Base-by-base conservation (phyloP, 2,797 vertebrate species). In the Babyrousa celebensis region DNA sequence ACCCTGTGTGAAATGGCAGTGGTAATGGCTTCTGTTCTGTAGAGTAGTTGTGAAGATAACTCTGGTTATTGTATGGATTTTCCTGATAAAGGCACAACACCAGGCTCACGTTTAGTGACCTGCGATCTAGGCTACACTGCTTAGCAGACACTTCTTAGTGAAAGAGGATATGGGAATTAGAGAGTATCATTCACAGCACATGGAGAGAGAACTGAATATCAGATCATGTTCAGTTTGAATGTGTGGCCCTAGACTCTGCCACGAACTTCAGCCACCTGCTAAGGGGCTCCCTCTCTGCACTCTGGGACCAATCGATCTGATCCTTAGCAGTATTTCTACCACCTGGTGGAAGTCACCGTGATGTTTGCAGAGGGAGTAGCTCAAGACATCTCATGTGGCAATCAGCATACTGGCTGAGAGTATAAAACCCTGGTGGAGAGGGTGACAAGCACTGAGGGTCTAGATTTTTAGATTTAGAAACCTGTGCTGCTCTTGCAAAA, bases 381-480 rank as follows among this genome's bases (percentile, higher is more conserved):
- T 17, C 43, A 48, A 12, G 68, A 62, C 54, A 43, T 32, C 5
- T 89, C 29, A 21, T n/a, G 58, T 29, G 54, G 54, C 20, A 65
- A 21, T 18, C 8, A 27, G 32, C n/a, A 27, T 18, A 29, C 11
- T 83, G 80, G 65, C 67, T 25, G 68, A 67, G 68, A 89, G n/a
- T 43, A 12, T 79, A 17, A 54, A 75, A 32, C 58, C 12, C 5
- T 56, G 23, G 3, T 17, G 12, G 14, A 21, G 25, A 3, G 4
- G 5, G 6, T 21, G 8, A 43, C 48, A 32, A 58, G 12, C 25
- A 10, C 6, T 5, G 29, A 86, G 18, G 4, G 2, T 83, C 75
- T 77, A 20, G 36, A 23, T 15, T 70, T 75, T 75, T n/a, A 58
- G 12, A 36, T 87, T 95, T 93, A 85, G 56, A 94, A 92, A 92